phyloP scores from a whole-genome alignment of 1,140 invertebrate genomes.

The Caenorhabditis remanei region DNA sequence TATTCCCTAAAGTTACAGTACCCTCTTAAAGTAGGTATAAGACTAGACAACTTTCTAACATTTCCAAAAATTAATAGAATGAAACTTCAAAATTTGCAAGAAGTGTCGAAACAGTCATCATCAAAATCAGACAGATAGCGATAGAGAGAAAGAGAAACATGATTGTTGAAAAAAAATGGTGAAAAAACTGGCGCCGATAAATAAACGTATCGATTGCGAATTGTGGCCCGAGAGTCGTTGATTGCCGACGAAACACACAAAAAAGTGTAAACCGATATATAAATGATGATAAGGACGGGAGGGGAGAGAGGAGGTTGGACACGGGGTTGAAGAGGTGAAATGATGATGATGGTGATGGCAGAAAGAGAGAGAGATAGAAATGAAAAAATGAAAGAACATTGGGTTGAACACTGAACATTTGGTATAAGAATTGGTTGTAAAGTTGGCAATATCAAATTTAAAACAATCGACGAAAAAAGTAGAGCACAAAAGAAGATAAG shows the following conservation, averaged over 20 bases:
- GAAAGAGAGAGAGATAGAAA: neutral
- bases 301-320: no score
- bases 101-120: conserved; percentile 19
- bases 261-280: conserved; percentile 54
- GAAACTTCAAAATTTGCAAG: neutral
- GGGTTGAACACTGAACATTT: neutral
- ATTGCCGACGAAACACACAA: conserved; percentile 42
- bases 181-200: conserved; percentile 42
- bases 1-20: no score
- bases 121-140: conserved; percentile 14
- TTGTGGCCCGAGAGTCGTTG: conserved; percentile 46
- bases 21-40: no score
- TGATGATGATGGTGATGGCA: neutral
- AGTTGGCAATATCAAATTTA: neutral
- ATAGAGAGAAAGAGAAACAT: neutral
- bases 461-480: neutral
- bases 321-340: conserved; percentile 43
- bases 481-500: neutral
- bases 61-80: neutral
- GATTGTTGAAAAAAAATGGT: neutral
- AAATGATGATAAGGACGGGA: conserved; percentile 29
- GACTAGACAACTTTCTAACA: no score
- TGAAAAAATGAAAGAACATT: neutral
- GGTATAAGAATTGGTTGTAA: neutral
- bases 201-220: conserved; percentile 54